Percentiles rank a stretch among this genome's conserved stretches.
Conservation (phyloP, 1,140 invertebrate genomes). For the Campoletis sonorensis region DNA sequence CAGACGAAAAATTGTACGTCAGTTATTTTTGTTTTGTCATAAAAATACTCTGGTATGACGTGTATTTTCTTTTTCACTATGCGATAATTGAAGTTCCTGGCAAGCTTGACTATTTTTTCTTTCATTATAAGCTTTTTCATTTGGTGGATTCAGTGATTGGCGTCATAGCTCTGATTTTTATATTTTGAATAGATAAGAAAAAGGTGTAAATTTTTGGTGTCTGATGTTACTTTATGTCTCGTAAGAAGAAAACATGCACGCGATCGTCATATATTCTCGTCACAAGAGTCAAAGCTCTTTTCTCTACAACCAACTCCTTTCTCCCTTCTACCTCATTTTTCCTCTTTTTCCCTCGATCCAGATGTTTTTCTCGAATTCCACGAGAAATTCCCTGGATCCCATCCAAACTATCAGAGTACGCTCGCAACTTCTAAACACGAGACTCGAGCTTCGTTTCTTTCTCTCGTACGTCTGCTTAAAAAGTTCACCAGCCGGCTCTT, state of each 20-base stretch:
- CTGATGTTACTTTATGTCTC: slow-evolving; percentile 1
- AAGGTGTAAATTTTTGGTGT: neutral
- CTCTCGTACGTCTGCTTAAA: neutral
- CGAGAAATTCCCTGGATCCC: slow-evolving; percentile 50
- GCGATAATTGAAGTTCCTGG: too few relatives aligned
- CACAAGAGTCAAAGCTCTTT: slow-evolving; percentile 30
- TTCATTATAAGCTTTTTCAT: too few relatives aligned
- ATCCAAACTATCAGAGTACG: slow-evolving; percentile 45
- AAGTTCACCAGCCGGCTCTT: neutral
- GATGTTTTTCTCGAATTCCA: slow-evolving; percentile 51
- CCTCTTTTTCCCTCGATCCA: slow-evolving; percentile 31
- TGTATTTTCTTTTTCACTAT: too few relatives aligned
- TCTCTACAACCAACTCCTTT: neutral
- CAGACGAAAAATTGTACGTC: too few relatives aligned
- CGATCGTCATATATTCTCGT: slow-evolving; percentile 7
- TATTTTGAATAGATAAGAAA: too few relatives aligned
- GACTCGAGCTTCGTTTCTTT: slow-evolving; percentile 18
- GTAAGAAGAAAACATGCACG: slow-evolving; percentile 1
- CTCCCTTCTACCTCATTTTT: neutral
- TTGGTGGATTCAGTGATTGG: too few relatives aligned
- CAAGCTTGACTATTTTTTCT: too few relatives aligned
- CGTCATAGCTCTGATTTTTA: too few relatives aligned
- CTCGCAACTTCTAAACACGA: slow-evolving; percentile 36
- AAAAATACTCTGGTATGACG: too few relatives aligned
- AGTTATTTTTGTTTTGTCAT: too few relatives aligned